Base-by-base conservation (phyloP, 2,797 vertebrate genomes). In the Acipenser ruthenus region DNA sequence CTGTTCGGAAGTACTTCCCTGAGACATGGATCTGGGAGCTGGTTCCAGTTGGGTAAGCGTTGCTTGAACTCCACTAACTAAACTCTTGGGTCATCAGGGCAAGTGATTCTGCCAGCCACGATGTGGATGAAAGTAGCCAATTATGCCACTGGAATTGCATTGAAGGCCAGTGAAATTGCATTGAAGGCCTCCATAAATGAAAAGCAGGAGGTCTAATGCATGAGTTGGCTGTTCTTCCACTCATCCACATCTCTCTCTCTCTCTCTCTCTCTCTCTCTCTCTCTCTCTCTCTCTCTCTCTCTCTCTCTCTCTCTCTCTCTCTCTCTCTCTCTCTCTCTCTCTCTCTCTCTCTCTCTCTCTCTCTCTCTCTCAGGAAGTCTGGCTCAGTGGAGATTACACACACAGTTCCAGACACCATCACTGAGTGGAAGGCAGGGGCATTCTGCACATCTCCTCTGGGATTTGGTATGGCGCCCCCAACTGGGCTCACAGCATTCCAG, bases 21-120 rank as follows among this genome's bases (percentile, higher is more conserved):
- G 81, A 90, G 73, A 91, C 89, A 1, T 94, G 90, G 89, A 83
- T 94, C 67, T 95, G 90, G 91, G 78, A 91, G 73, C 79, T 93
- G 6, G 82, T 91, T 70, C 48, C 84, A 69, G 79, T 93, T 55
- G 88, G 88, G 91, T 94, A 71, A 75, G 74, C 68, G 70, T 4
- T 37, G 2, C 48, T 71, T 61, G 53, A 10, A 51, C 7, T 47
- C 18, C 56, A 61, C 58, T 18, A 15, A 2, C 23, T 37, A 3
- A 37, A 37, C 23, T 37, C 23, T 3, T 1, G 23, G 23, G 23
- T 2, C 23, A 37, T 1, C 23, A 37, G 23, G 23, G 23, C 23
- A 37, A 2, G 23, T 37, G 23, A 37, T 1, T 37, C 23, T 37
- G 23, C 23, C 23, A 37, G 2, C 23, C 23, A 37, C 23, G 23